Conservation (phyloP, 2,113 vertebrate species). For the Toxotes jaculatrix region DNA sequence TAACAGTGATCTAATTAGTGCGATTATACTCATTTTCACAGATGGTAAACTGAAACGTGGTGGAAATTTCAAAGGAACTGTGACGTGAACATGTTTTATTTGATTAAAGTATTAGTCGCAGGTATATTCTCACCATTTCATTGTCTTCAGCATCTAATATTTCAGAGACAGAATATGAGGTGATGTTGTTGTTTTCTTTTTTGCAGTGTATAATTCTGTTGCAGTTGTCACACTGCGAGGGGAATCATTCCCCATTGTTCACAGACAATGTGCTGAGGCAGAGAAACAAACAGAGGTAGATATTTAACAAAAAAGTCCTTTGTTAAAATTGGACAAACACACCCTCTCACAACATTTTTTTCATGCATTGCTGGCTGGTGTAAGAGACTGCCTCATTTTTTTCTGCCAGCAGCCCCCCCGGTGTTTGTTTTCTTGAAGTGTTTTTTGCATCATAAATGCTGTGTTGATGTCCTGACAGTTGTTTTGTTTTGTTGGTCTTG, state of each 20-base stretch:
- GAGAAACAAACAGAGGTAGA: neutral
- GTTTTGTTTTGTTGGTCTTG: conserved; percentile 21
- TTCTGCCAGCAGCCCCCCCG: neutral
- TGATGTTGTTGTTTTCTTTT: neutral
- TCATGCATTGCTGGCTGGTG: neutral
- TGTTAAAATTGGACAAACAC: conserved; percentile 3
- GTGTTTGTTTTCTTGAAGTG: conserved; percentile 14
- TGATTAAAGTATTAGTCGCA: neutral
- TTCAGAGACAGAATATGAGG: neutral
- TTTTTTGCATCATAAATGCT: conserved; percentile 12
- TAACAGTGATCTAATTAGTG: conserved; percentile 6
- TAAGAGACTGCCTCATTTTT: neutral
- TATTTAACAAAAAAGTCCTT: neutral
- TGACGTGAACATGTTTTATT: neutral
- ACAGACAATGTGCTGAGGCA: neutral
- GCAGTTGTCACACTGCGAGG: neutral
- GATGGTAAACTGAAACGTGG: neutral
- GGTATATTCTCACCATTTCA: neutral
- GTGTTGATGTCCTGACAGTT: conserved; percentile 26
- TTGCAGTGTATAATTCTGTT: neutral
- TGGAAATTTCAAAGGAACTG: conserved; percentile 18
- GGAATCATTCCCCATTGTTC: neutral
- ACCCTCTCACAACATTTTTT: neutral
- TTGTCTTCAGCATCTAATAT: neutral
- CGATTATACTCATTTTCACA: conserved; percentile 14